Evolutionary conservation across 2,797 vertebrate genomes (phyloP).

Genomic region (Falco peregrinus): DNA sequence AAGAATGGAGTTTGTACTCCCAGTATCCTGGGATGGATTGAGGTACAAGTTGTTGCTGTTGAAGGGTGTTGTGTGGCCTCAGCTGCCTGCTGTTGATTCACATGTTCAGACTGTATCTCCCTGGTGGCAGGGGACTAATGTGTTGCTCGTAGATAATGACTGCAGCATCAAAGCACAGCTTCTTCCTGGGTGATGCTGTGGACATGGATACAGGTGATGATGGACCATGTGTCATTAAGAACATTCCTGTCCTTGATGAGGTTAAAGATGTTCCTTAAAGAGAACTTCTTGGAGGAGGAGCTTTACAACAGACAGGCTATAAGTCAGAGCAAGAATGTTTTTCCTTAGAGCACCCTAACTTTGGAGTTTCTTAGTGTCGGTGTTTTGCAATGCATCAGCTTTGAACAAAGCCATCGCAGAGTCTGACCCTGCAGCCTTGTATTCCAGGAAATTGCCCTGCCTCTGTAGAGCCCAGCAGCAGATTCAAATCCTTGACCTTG

Average conservation of each 20-base stretch:
- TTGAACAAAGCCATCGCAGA: neutral
- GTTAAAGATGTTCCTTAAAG: neutral
- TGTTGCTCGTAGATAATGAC: accelerated
- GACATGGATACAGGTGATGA: neutral
- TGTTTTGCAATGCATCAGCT: neutral
- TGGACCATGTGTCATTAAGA: neutral
- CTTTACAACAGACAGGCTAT: neutral
- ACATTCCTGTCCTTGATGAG: neutral
- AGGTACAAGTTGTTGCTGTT: neutral
- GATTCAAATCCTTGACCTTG: neutral
- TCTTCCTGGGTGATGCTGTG: neutral
- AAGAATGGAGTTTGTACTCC: neutral
- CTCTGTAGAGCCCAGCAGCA: constrained; percentile 8
- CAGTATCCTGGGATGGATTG: neutral
- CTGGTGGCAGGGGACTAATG: neutral
- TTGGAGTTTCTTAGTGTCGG: neutral
- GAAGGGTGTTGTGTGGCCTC: neutral
- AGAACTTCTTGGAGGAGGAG: neutral
- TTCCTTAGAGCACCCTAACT: neutral
- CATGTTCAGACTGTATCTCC: neutral
- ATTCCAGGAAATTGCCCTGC: neutral
- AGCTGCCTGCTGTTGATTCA: neutral
- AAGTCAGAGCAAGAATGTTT: neutral
- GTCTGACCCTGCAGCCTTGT: neutral
- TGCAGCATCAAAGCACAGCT: neutral